Conservation (phyloP, 2,888 invertebrate genomes). For the Philereme vetulata region DNA sequence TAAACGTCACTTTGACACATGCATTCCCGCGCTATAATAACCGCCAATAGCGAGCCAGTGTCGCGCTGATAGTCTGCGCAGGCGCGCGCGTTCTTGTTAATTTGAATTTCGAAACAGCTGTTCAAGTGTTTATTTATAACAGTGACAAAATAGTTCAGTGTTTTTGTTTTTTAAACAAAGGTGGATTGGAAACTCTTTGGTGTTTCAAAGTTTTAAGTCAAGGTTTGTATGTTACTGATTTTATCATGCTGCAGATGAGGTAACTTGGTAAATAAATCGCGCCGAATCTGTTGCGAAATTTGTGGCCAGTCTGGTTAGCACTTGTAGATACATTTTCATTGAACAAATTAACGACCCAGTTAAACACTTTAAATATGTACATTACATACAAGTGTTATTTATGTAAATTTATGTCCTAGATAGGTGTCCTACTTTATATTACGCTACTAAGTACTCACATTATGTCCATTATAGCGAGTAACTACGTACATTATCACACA, state of each 20-base stretch:
- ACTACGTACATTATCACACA: not conserved
- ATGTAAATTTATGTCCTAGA: conserved; percentile 9
- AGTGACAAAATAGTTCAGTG: conserved; percentile 31
- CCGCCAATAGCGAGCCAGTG: conserved; percentile 68
- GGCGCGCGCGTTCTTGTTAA: conserved; percentile 57
- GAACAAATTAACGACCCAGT: conserved; percentile 3
- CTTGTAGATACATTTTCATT: conserved; percentile 7
- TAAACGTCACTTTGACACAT: conserved; percentile 56
- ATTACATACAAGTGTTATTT: conserved; percentile 8
- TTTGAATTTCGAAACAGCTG: conserved; percentile 41
- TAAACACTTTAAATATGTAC: conserved; percentile 7
- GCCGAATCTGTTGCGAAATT: conserved; percentile 56
- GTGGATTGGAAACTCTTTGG: conserved; percentile 20
- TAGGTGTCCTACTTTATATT: conserved; percentile 1
- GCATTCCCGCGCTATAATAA: conserved; percentile 65
- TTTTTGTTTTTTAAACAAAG: conserved; percentile 29
- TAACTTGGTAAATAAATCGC: conserved; percentile 56
- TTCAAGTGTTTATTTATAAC: conserved; percentile 25
- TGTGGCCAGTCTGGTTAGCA: conserved; percentile 31
- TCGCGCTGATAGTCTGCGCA: conserved; percentile 54
- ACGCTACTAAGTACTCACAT: conserved; percentile 1
- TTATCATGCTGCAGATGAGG: conserved; percentile 44
- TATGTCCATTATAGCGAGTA: not conserved
- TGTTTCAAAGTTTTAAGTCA: conserved; percentile 29
- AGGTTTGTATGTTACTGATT: conserved; percentile 52